phyloP scores from a whole-genome alignment of 1,140 invertebrate genomes.

The Cydia strobilella region DNA sequence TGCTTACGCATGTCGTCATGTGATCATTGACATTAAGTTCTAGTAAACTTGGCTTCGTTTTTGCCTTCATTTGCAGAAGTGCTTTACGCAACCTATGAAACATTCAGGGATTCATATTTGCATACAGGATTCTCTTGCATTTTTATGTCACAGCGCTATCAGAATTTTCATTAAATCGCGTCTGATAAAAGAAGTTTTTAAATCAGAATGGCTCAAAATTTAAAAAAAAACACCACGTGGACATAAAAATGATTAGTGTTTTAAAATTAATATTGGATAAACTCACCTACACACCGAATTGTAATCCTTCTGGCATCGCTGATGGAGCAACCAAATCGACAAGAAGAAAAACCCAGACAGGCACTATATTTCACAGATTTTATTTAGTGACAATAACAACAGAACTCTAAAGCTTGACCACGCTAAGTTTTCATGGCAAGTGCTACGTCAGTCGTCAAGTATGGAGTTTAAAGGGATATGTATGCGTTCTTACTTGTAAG shows the following conservation, averaged over 20 bases:
- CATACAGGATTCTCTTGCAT: conserved; percentile 6
- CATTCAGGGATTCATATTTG: conserved; percentile 4
- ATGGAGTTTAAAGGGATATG: no score
- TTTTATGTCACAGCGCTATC: conserved; percentile 12
- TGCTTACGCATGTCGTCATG: no score
- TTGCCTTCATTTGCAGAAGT: background rate
- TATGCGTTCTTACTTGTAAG: no score
- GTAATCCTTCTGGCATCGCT: no score
- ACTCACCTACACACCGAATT: no score
- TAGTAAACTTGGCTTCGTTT: background rate
- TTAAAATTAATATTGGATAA: background rate
- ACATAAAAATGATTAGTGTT: background rate
- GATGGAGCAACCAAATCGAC: no score
- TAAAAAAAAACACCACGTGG: conserved; percentile 31
- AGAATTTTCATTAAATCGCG: background rate
- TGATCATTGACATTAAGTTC: background rate
- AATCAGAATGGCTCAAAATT: background rate
- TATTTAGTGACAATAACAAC: no score
- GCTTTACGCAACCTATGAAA: conserved; percentile 13
- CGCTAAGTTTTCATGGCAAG: no score
- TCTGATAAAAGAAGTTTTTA: background rate
- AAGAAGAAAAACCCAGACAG: no score
- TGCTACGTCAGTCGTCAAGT: no score
- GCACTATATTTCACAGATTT: no score
- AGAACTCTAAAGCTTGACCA: no score